phyloP scores from a whole-genome alignment of 2,797 vertebrate species.

The Amazona ochrocephala region DNA sequence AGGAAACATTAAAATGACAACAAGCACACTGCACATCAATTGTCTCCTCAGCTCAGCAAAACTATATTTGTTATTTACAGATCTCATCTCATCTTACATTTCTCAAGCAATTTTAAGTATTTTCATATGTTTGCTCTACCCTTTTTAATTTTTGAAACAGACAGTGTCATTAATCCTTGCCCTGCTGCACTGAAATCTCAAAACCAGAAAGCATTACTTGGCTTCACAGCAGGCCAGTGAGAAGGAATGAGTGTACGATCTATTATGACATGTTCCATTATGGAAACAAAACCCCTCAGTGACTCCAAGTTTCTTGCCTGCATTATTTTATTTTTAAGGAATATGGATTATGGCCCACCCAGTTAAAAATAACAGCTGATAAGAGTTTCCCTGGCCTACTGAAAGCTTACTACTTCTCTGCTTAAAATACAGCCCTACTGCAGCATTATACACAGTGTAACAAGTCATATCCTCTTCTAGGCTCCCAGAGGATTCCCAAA shows the following conservation, averaged over 20 bases:
- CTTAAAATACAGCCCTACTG: background rate
- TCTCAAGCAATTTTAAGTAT: background rate
- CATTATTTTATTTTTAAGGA: background rate
- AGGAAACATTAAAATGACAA: background rate
- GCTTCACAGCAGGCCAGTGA: background rate
- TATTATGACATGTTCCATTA: background rate
- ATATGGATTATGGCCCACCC: background rate
- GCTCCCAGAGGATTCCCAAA: background rate
- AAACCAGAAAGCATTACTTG: background rate
- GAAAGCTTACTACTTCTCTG: background rate
- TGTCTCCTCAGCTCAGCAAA: background rate
- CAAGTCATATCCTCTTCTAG: background rate
- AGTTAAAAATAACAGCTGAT: background rate
- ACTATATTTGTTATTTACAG: background rate
- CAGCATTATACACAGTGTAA: accelerated
- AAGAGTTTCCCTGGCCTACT: background rate
- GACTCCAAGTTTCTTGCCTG: background rate
- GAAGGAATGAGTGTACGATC: background rate
- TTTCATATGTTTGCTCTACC: background rate
- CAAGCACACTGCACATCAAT: background rate
- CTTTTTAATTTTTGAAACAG: background rate
- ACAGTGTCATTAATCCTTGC: background rate
- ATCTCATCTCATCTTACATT: background rate
- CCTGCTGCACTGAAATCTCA: background rate
- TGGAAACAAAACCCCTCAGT: background rate